Evolutionary conservation across 2,888 invertebrate genomes (phyloP), one percentile per base, ranked within the genome.

Genomic region (Drosophila pegasa): DNA sequence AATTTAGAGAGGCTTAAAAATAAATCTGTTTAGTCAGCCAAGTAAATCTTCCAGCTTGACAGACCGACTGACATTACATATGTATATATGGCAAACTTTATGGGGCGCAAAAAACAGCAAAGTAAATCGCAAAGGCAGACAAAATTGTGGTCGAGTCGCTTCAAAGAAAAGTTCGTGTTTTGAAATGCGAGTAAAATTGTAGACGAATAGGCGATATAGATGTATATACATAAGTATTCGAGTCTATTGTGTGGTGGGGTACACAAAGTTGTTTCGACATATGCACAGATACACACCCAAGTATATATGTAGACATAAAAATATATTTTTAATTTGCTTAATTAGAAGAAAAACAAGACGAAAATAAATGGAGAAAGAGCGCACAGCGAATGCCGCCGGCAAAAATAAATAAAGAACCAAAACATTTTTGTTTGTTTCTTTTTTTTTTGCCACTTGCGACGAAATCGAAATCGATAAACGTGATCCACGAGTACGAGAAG

Each of bases 311-410:
- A 3, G 25, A 52, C 41, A 25, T 56, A 54, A 33, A 71, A n/a
- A 72, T 56, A 73, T 79, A 85, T 85, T 83, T 83, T 85, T 71
- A 87, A 87, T 83, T 87, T 87, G 68, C 64, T 66, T 83, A 83
- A 87, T 83, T 87, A 87, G 79, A 78, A 52, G 67, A 65, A 69
- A 59, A 68, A 66, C 56, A 71, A 59, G 54, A 58, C 71, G 16
- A 51, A 60, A 31, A 63, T 31, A 40, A 65, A 66, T 67, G 70
- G 52, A 67, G 58, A 70, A 68, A 66, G 59, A 69, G 50, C 51
- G 33, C 54, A 56, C 48, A 45, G 45, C 51, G 48, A 62, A 41
- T 52, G 63, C 58, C 56, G 61, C 55, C 58, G 29, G 58, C 14
- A 33, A 62, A 67, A 65, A 58, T 47, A 71, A 71, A 66, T 37